Percentiles rank a stretch among this genome's conserved stretches.
phyloP scores from a whole-genome alignment of 2,113 vertebrate genomes.

The Leucosticte australis region DNA sequence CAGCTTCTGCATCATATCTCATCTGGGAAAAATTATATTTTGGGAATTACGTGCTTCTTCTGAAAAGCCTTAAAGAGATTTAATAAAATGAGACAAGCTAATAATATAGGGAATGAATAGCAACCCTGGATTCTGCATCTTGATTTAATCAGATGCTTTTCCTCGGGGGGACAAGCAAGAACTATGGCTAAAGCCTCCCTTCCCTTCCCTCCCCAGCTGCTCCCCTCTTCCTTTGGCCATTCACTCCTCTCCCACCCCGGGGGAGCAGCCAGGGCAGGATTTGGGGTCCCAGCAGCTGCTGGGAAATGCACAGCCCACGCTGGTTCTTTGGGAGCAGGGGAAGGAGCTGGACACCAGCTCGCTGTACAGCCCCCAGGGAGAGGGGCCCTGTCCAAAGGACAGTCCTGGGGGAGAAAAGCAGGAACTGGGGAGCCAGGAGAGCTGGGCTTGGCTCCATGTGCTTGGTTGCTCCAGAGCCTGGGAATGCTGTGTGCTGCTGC shows the following conservation, averaged over 20 bases:
- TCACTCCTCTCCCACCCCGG: neutral
- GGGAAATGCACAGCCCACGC: neutral
- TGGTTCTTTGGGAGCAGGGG: neutral
- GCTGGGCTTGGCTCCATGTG: neutral
- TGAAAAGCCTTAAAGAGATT: constrained; percentile 53
- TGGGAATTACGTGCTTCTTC: constrained; percentile 42
- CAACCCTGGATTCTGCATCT: constrained; percentile 32
- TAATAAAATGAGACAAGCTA: constrained; percentile 66
- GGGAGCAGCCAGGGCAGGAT: neutral
- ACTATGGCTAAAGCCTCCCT: neutral
- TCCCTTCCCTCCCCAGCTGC: neutral
- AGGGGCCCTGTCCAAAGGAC: neutral
- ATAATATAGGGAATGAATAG: constrained; percentile 62
- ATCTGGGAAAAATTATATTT: constrained; percentile 53
- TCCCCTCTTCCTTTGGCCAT: neutral
- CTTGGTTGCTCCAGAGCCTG: rapidly evolving
- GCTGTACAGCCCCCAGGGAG: neutral
- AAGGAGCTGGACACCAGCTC: rapidly evolving
- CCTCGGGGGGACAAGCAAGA: neutral
- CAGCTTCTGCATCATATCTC: constrained; percentile 24
- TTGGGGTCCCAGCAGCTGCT: neutral
- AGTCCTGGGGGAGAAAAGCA: neutral
- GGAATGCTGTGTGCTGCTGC: neutral
- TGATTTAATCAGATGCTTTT: constrained; percentile 55
- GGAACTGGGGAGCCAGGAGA: neutral